A percentile compares a stretch with the other conserved stretches of the same genome.
Conservation (phyloP, 2,113 vertebrate genomes). For the Engystomops pustulosus region DNA sequence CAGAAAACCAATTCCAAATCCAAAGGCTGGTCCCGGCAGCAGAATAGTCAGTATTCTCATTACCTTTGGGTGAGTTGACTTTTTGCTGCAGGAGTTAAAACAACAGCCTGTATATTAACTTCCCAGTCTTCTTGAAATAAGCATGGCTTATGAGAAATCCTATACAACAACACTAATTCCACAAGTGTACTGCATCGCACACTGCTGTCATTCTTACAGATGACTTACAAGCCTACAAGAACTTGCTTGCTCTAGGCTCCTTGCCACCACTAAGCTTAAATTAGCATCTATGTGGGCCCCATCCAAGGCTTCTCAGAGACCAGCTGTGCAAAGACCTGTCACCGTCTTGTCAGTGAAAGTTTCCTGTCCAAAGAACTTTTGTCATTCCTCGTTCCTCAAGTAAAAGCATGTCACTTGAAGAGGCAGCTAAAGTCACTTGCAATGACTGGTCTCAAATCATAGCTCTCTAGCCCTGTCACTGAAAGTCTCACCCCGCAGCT, state of each 20-base stretch:
- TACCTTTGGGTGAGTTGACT: background rate
- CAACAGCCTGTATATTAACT: constrained; percentile 65
- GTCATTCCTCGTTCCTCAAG: constrained; percentile 83
- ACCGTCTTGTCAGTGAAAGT: constrained; percentile 93
- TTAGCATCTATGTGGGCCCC: constrained; percentile 82
- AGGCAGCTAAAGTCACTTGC: constrained; percentile 94
- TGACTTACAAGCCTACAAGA: constrained; percentile 71
- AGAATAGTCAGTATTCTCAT: constrained; percentile 13
- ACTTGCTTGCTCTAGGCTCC: constrained; percentile 71
- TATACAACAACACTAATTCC: constrained; percentile 66
- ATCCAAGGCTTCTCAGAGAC: constrained; percentile 81
- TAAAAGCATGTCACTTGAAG: constrained; percentile 93
- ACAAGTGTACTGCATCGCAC: constrained; percentile 64
- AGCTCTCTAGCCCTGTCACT: constrained; percentile 92
- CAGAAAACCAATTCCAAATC: constrained; percentile 12
- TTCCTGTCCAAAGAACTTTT: constrained; percentile 94
- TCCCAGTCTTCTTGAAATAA: constrained; percentile 73
- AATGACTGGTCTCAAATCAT: constrained; percentile 96
- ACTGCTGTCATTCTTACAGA: constrained; percentile 69
- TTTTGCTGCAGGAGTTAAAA: constrained; percentile 54
- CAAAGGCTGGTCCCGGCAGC: background rate
- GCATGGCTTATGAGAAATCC: constrained; percentile 69
- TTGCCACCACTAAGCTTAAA: constrained; percentile 79
- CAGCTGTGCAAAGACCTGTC: constrained; percentile 92
- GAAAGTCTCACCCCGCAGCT: constrained; percentile 86